Percentiles rank a stretch among this genome's conserved stretches.
Evolutionary conservation across 2,113 vertebrate genomes (phyloP).

Genomic region (Scytalopus superciliaris): DNA sequence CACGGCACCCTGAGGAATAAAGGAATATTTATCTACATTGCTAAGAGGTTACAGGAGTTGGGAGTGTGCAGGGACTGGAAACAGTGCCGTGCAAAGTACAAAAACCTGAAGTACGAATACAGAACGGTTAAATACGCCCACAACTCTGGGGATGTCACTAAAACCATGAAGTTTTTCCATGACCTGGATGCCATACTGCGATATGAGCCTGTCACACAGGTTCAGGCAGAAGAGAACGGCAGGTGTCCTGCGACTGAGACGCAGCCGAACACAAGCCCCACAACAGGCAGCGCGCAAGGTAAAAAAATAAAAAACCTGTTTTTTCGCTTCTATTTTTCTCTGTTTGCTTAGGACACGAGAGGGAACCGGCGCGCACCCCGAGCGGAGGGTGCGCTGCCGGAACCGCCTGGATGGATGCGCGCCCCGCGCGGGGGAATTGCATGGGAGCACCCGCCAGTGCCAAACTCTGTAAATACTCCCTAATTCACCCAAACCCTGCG

Average conservation of each 20-base stretch:
- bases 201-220: slow-evolving; percentile 53
- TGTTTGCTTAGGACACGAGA: slow-evolving; percentile 3
- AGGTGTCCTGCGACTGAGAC: slow-evolving; percentile 56
- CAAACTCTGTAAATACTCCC: slow-evolving; percentile 48
- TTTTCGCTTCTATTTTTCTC: slow-evolving; percentile 45
- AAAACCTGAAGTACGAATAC: slow-evolving; percentile 86
- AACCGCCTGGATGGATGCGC: slow-evolving; percentile 39
- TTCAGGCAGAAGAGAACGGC: slow-evolving; percentile 70
- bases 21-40: slow-evolving; percentile 88
- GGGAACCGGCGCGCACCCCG: neutral
- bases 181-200: slow-evolving; percentile 77
- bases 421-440: slow-evolving; percentile 24
- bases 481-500: slow-evolving; percentile 38
- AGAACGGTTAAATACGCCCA: slow-evolving; percentile 78
- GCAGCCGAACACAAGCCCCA: slow-evolving; percentile 50
- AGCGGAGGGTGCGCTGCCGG: neutral
- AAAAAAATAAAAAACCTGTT: slow-evolving; percentile 3
- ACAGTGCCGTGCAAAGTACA: slow-evolving; percentile 88
- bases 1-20: slow-evolving; percentile 83
- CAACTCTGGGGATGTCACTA: slow-evolving; percentile 69
- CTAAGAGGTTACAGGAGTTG: slow-evolving; percentile 86
- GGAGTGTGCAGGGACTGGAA: slow-evolving; percentile 86
- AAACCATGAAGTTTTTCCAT: slow-evolving; percentile 80
- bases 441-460: slow-evolving; percentile 54
- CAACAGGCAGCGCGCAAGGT: slow-evolving; percentile 65